Base-by-base conservation (phyloP, 2,888 invertebrate genomes). In the Drosophila aldrichi region DNA sequence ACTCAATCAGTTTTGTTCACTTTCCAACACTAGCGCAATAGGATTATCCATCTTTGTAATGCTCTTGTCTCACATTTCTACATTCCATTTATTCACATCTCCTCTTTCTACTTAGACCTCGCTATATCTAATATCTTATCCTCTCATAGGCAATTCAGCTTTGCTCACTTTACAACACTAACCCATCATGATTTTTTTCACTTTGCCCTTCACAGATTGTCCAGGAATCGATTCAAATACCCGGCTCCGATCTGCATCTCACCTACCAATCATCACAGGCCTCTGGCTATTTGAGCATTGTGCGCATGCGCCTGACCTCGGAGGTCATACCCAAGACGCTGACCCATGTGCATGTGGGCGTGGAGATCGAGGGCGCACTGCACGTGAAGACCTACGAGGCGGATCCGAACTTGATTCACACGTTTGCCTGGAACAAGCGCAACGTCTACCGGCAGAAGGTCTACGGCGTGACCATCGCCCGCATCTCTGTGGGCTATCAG, bases 381-480 rank as follows among this genome's bases (percentile, higher is more conserved):
- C 97, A 98, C 92, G 96, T 97, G 16, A 97, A 97, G 93, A 96
- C 96, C 1, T 98, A 99, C 92, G 99, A 99, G 93, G 98, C 99
- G 0, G 98, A 98, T 93, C 97, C 98, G 0, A 97, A 98, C 92
- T 94, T 99, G 68, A 97, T 97, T 58, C 98, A 98, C 93, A 98
- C 97, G 10, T 99, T 98, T 92, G 97, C 98, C 3, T 99, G 99
- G 99, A 98, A 98, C 93, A 97, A 98, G 92, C 95, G 98, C 74
- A 99, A 99, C 93, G 98, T 98, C 46, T 99, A 99, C 93, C 97
- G 97, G 91, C 98, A 99, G 93, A 98, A 98, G 94, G 97, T 97
- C 2, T 97, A 97, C 90, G 98, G 97, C 0, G 95, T 97, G 79
- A 97, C 97, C 1, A 96, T 96, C 91, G 97, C 97, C 0, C 95